Percentiles rank a stretch among this genome's conserved stretches.
Conservation (phyloP, 2,113 vertebrate species). For the Castor canadensis region DNA sequence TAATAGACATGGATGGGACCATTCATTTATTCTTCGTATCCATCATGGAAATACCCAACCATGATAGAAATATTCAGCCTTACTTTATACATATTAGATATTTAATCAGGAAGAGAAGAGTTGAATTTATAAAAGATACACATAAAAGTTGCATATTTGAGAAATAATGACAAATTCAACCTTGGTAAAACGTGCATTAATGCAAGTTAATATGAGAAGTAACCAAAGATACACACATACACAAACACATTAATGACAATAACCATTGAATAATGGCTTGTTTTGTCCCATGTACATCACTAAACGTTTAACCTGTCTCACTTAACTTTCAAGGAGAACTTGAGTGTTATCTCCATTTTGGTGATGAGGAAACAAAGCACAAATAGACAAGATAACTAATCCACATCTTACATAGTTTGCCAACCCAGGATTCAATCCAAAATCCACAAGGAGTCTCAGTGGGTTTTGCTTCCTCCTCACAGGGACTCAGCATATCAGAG, state of each 20-base stretch:
- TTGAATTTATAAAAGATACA: background rate
- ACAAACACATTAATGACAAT: background rate
- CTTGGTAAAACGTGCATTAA: background rate
- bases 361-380: background rate
- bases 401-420: background rate
- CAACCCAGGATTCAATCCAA: background rate
- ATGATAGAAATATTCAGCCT: background rate
- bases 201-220: background rate
- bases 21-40: background rate
- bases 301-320: background rate
- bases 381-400: background rate
- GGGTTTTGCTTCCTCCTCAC: background rate
- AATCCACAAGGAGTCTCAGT: background rate
- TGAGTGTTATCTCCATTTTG: background rate
- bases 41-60: background rate
- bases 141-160: background rate
- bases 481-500: background rate
- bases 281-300: background rate
- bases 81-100: background rate
- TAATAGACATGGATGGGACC: background rate
- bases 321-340: background rate
- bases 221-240: background rate
- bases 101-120: background rate
- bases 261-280: background rate
- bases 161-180: conserved; percentile 4